Evolutionary conservation across 37 sponge, comb jelly and placozoan genomes (phyloP).

Genomic region (Axinella damicornis): DNA sequence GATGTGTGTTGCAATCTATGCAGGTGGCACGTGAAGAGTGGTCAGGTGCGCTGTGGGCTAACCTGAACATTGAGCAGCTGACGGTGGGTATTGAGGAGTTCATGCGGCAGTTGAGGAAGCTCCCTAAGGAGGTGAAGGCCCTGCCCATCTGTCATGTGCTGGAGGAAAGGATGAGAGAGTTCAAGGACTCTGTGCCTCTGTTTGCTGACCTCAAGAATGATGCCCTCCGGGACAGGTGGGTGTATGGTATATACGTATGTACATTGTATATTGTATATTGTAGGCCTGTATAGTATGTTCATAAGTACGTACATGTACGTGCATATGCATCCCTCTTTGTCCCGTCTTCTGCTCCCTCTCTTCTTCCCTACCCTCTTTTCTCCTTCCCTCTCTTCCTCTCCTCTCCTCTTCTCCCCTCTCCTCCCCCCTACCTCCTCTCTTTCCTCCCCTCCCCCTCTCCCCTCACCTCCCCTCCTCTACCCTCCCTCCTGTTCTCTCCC

Average conservation of each 20-base stretch:
- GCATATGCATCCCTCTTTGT: too few relatives aligned
- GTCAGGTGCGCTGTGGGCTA: conserved; percentile 97
- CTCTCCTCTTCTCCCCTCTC: too few relatives aligned
- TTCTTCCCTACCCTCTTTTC: too few relatives aligned
- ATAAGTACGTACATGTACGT: too few relatives aligned
- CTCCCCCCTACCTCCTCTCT: too few relatives aligned
- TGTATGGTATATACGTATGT: too few relatives aligned
- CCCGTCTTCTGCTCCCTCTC: too few relatives aligned
- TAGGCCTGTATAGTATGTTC: too few relatives aligned
- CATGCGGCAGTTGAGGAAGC: conserved; percentile 78
- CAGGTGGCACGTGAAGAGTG: conserved; percentile 96
- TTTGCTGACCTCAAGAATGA: conserved; percentile 98
- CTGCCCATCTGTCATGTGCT: conserved; percentile 90
- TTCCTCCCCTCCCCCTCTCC: neutral
- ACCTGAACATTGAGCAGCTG: conserved; percentile 91
- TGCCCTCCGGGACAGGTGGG: conserved; percentile 91
- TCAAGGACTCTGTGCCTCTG: conserved; percentile 98
- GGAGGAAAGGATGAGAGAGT: conserved; percentile 96
- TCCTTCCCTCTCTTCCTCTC: too few relatives aligned
- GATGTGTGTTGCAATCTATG: neutral
- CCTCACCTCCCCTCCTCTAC: neutral
- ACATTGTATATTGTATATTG: too few relatives aligned
- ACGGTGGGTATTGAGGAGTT: conserved; percentile 97
- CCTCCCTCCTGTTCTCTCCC: neutral
- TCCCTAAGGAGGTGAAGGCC: conserved; percentile 95